Conservation (phyloP, 2,888 invertebrate species). For the Phortica okadai region DNA sequence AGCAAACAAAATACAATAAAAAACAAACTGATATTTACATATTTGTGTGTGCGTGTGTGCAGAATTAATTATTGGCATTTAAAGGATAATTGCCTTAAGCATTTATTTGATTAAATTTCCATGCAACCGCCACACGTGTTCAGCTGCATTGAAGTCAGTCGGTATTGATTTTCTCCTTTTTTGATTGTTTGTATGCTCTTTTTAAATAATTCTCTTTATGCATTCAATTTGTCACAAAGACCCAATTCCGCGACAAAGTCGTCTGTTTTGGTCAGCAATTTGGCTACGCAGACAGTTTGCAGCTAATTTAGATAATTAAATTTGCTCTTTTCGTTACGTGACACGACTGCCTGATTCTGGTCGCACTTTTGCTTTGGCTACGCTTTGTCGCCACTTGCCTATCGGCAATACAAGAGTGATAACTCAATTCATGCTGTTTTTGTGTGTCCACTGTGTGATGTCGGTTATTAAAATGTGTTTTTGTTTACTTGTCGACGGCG, state of each 20-base stretch:
- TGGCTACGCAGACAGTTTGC: slow-evolving; percentile 32
- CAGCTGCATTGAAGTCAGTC: background rate
- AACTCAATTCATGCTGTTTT: slow-evolving; percentile 11
- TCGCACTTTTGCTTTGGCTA: background rate
- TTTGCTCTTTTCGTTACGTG: slow-evolving; percentile 63
- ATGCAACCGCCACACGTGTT: slow-evolving; percentile 19
- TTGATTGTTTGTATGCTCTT: slow-evolving; percentile 34
- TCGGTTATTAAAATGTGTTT: slow-evolving; percentile 55
- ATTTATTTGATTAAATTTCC: slow-evolving; percentile 69
- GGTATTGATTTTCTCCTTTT: slow-evolving; percentile 24
- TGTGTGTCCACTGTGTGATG: background rate
- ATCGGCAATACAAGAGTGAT: slow-evolving; percentile 8
- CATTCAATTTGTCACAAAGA: background rate
- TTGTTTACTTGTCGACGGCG: background rate
- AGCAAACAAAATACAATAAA: background rate
- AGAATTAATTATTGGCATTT: slow-evolving; percentile 71
- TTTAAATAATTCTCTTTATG: slow-evolving; percentile 47
- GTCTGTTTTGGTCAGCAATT: background rate
- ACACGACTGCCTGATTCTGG: slow-evolving; percentile 38
- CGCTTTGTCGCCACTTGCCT: background rate
- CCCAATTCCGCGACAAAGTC: background rate
- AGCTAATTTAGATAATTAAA: slow-evolving; percentile 63
- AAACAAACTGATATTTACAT: background rate
- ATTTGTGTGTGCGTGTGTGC: slow-evolving; percentile 41
- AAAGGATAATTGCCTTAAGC: slow-evolving; percentile 70